Evolutionary conservation across 2,113 vertebrate species (phyloP), one percentile per base, ranked within the genome.

Genomic region (Dendropsophus ebraccatus): DNA sequence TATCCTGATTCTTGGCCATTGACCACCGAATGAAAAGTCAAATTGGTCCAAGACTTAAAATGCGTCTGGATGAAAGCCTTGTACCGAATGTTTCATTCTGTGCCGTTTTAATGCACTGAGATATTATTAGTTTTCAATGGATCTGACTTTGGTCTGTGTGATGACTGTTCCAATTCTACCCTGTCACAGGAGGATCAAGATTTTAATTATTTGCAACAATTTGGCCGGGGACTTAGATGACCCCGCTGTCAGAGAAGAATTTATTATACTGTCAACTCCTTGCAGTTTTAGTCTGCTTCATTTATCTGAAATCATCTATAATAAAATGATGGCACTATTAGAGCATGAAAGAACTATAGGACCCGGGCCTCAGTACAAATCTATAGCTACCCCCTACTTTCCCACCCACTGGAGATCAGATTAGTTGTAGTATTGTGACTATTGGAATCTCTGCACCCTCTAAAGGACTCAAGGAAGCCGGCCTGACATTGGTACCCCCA

Each of bases 11-110:
- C n/a, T n/a, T n/a, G 62, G 80, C 60, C 47, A 69, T 69, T 82
- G 62, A 82, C 80, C 80, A 82, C 25, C 52, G 45, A 54, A 17
- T 81, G 25, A 69, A 82, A 82, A 52, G 62, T 82, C 41, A 82
- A 70, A 82, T 82, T 50, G 62, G 62, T 82, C 45, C 45, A 67
- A 82, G 62, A 82, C 80, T 62, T 69, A 32, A 82, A 81, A 69
- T 32, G 45, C 62, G 8, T 16, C 62, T 82, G 80, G 80, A 41
- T 49, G 45, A 11, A 21, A 32, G 80, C 80, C 80, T 50, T 11
- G 62, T 25, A 21, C 28, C 52, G 41, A 82, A 17, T 17, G 2
- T 52, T 82, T 47, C 13, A 65, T 47, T 81, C 19, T 45, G 12
- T 17, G 35, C 7, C 12, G 23, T 62, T 65, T 35, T 81, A 70